These are phyloP conservation scores for Planococcus citri DNA, from an alignment of 1,140 invertebrate species.

Conservation along the genomic window DNA sequence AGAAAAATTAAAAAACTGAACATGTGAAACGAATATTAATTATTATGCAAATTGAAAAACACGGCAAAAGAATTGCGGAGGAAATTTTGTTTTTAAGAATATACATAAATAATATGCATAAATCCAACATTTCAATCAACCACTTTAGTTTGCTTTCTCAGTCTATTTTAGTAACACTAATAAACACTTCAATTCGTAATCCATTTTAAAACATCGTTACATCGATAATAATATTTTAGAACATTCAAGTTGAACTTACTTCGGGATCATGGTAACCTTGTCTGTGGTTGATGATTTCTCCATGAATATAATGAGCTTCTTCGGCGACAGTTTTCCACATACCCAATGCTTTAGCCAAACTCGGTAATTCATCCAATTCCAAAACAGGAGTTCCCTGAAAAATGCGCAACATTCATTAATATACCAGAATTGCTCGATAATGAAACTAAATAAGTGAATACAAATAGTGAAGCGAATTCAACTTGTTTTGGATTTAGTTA, in stretches of 20 bases:
- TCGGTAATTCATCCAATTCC: slow-evolving; percentile 33
- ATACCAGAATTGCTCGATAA: neutral
- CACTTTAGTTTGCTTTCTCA: no score
- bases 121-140: no score
- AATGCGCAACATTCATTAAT: slow-evolving; percentile 8
- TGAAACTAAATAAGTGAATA: neutral
- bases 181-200: no score
- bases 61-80: neutral
- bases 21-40: slow-evolving; percentile 13
- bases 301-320: slow-evolving; percentile 53
- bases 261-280: slow-evolving; percentile 47
- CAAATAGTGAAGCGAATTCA: no score
- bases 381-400: slow-evolving; percentile 20
- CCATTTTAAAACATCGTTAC: no score
- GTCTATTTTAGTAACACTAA: no score
- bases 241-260: slow-evolving; percentile 30
- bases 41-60: neutral
- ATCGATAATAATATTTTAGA: no score
- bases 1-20: slow-evolving; percentile 19
- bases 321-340: slow-evolving; percentile 54
- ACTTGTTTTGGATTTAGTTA: no score
- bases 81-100: no score
- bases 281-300: slow-evolving; percentile 36
- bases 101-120: no score
- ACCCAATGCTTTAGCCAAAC: slow-evolving; percentile 59